Evolutionary conservation across 2,888 invertebrate genomes (phyloP).

Genomic region (Baronia brevicornis): DNA sequence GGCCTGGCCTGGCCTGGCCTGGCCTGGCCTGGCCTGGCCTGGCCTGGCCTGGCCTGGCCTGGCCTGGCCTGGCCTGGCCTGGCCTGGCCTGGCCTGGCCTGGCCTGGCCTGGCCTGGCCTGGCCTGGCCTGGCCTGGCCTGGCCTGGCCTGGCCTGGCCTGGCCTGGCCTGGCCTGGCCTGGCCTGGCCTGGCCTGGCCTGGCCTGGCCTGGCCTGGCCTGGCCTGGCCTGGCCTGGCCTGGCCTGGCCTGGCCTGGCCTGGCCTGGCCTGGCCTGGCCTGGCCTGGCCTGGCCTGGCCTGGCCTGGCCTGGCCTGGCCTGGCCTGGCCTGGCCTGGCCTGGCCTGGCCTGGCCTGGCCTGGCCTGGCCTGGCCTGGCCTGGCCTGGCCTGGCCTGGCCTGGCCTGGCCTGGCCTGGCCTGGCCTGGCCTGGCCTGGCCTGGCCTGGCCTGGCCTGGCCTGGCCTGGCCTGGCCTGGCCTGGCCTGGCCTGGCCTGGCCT

Average conservation of each 20-base stretch:
- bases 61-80: constrained; percentile 24
- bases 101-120: background rate
- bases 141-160: constrained; percentile 24
- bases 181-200: constrained; percentile 21
- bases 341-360: constrained; percentile 24
- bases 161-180: constrained; percentile 24
- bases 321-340: constrained; percentile 22
- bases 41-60: too few species aligned
- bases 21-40: too few species aligned
- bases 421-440: constrained; percentile 17
- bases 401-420: constrained; percentile 21
- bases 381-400: constrained; percentile 22
- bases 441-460: constrained; percentile 14
- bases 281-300: constrained; percentile 18
- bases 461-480: constrained; percentile 15
- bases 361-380: constrained; percentile 23
- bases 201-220: constrained; percentile 20
- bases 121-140: too few species aligned
- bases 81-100: too few species aligned
- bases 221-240: constrained; percentile 21
- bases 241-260: constrained; percentile 20
- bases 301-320: constrained; percentile 20
- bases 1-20: constrained; percentile 25
- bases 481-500: constrained; percentile 14
- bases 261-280: constrained; percentile 16